phyloP scores from a whole-genome alignment of 2,888 invertebrate genomes.

The Dynastes maya region DNA sequence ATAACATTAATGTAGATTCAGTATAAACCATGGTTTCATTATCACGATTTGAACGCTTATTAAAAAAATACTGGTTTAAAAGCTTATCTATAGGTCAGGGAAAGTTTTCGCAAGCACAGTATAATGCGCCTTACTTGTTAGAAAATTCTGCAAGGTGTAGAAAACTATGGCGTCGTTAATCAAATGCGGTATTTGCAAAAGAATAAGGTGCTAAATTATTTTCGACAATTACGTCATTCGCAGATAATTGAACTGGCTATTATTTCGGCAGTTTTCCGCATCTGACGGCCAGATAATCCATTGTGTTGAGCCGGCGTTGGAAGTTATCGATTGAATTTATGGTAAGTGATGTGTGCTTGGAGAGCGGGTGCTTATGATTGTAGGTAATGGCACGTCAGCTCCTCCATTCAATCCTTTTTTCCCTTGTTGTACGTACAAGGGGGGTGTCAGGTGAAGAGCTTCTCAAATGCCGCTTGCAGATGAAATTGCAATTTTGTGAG shows the following conservation, averaged over 20 bases:
- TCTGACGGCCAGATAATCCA: conserved; percentile 53
- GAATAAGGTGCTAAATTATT: conserved; percentile 1
- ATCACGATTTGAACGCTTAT: too few species aligned
- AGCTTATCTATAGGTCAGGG: too few species aligned
- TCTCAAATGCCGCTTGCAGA: conserved; percentile 11
- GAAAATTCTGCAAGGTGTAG: too few species aligned
- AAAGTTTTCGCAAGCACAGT: too few species aligned
- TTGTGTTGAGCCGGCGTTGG: conserved; percentile 53
- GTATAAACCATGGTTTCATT: background rate
- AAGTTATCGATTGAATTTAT: conserved; percentile 64
- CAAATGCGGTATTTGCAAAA: background rate
- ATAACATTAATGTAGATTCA: background rate
- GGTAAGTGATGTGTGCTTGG: conserved; percentile 58
- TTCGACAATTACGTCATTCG: conserved; percentile 59
- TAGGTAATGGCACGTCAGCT: conserved; percentile 62
- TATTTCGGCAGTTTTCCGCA: conserved; percentile 60
- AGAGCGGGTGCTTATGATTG: conserved; percentile 62
- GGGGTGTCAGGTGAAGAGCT: background rate
- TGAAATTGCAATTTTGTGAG: conserved; percentile 12
- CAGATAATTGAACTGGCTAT: conserved; percentile 61
- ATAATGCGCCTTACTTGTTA: too few species aligned
- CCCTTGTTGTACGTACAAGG: background rate
- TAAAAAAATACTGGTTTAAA: too few species aligned
- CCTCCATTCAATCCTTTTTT: conserved; percentile 52
- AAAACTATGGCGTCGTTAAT: background rate